Base-by-base conservation (phyloP, 2,888 invertebrate species). In the Heliconius aoede region DNA sequence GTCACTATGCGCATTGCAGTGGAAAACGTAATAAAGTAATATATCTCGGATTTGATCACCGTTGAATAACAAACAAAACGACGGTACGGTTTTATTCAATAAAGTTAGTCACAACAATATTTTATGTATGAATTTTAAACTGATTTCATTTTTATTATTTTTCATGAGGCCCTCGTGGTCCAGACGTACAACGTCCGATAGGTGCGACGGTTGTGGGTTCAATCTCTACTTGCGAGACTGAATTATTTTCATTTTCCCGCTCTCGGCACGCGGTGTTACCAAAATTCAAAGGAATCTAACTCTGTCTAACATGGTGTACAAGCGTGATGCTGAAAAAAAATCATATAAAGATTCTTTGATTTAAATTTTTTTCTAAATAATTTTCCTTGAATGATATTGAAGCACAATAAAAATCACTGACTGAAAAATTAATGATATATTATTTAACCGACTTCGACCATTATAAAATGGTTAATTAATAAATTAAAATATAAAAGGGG, bases 21-120 rank as follows among this genome's bases (percentile, higher is more conserved):
- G 61, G 61, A 61, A 76, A 76, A 76, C 60, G 58, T 64, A 74
- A 73, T 76, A 73, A 73, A 76, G 72, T 40, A 72, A 72, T 72
- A 64, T 64, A 67, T 51, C 55, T 21, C 32, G 21, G 71, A 72
- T 72, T 65, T 72, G 65, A 72, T 72, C 67, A 65, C 30, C n/a
- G 36, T 26, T 11, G 60, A 60, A 61, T 26, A 36, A 36, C 24
- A 26, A 72, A 58, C 13, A 58, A n/a, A 60, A 36, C 26, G n/a
- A 51, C 55, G 69, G 30, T 24, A 30, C 69, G 55, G 15, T 69
- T 69, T 51, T 30, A 30, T 69, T 55, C 55, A 68, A 69, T 69
- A 69, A 36, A 65, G 65, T 65, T 36, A 65, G 51, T 21, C 18
- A 55, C 51, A 55, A n/a, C 62, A 21, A 32, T 64, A n/a, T 32